Base-by-base conservation (phyloP, 2,888 invertebrate genomes). In the Ochropleura leucogaster region DNA sequence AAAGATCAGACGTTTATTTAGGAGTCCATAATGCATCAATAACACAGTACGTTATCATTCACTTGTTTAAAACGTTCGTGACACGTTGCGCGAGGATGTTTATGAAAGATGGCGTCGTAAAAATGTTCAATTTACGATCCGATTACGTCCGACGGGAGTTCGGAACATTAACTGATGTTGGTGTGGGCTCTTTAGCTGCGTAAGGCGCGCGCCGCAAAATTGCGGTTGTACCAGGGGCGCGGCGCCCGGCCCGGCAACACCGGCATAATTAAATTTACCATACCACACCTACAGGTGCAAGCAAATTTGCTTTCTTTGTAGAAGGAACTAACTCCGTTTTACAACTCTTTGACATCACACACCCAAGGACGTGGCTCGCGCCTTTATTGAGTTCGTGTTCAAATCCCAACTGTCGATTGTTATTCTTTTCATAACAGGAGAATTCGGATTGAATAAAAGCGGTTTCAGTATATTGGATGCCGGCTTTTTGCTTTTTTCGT, bases 181-280 rank as follows among this genome's bases (percentile, higher is more conserved):
- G 75, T 82, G 85, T 74, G 78, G 79, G 86, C 79, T 87, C 77
- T 88, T 80, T 85, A 80, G 81, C 82, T 79, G 74, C 71, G 82
- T 79, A 72, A 82, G 80, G 81, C 72, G 78, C 74, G 79, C 71
- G 72, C 90, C 87, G 72, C 88, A 86, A 85, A 87, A 76, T 79
- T 89, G 88, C 68, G 88, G 89, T 87, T 81, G 72, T 82, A 72
- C 9, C 57, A 65, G 47, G n/a, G 64, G 74, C 55, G 68, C 69
- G 72, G 55, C 44, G 59, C 46, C 47, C 14, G 8, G 64, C 49
- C 51, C 18, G n/a, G 63, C 74, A 89, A 74, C 68, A 81, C 72
- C 64, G 77, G 63, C 65, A 72, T 85, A 90, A 91, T 92, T 89
- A 87, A 88, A 88, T 90, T 86, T 85, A 87, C 88, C 86, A 83